Base-by-base conservation (phyloP, 2,113 vertebrate genomes). In the Channa maculata region DNA sequence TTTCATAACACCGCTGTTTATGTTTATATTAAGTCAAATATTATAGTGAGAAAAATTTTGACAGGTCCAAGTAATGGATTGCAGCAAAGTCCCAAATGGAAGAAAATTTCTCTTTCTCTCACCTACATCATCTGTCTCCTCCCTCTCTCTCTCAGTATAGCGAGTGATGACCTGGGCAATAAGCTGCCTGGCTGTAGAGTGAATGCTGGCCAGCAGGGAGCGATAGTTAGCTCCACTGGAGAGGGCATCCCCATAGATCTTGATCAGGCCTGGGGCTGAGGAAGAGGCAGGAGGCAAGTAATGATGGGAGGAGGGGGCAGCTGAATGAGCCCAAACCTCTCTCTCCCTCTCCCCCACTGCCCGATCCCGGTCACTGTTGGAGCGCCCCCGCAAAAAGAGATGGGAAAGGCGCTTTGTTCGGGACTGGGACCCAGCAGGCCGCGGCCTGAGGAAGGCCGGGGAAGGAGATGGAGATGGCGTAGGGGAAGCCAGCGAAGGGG, bases 321-420 rank as follows among this genome's bases (percentile, higher is more conserved):
- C 93, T 38, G 95, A 92, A 89, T 95, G 92, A 67, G 92, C 96
- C 96, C 96, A 94, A 78, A 96, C 15, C 91, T 96, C 85, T 87
- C 95, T 79, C 82, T 95, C 91, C 86, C 93, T 45, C 71, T 94
- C 91, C 33, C 93, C 95, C 14, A 94, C 86, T 0, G 92, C 91
- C 43, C 93, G 87, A 73, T 94, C 94, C 75, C 94, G 83, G 88
- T 95, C 94, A 4, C 94, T 95, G 75, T 94, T 93, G 10, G 94
- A 94, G 64, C 94, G 92, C 66, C 94, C 92, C 82, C 95, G 92
- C 80, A 95, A 94, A 84, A 98, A 97, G 48, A 97, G 94, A 38
- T 96, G 95, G n/a, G 96, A 98, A 65, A 97, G 94, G 46, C 96
- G 95, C 86, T 97, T 97, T 77, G 96, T 92, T 6, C 96, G 95